Evolutionary conservation across 2,113 vertebrate genomes (phyloP).

Genomic region (Craseonycteris thonglongyai): DNA sequence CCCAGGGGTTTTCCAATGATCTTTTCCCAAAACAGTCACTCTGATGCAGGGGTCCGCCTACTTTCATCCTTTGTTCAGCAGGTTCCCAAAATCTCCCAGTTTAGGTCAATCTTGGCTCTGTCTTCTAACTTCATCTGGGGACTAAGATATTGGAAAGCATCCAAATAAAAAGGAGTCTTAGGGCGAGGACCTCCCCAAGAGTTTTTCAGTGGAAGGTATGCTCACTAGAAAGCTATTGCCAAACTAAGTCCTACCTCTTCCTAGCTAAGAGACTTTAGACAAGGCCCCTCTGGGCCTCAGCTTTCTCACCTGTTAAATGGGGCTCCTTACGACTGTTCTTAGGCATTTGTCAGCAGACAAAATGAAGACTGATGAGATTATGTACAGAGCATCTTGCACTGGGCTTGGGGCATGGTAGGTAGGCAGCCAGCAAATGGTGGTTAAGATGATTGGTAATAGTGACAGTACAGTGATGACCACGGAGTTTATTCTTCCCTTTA

Average conservation of each 20-base stretch:
- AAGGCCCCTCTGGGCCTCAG: background rate
- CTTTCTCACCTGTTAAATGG: background rate
- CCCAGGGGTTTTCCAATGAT: background rate
- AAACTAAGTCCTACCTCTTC: background rate
- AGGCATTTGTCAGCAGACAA: rapidly evolving
- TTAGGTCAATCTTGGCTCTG: background rate
- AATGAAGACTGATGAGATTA: background rate
- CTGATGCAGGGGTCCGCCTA: background rate
- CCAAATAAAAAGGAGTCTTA: background rate
- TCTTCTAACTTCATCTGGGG: background rate
- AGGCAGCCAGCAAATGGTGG: background rate
- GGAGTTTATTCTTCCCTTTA: background rate
- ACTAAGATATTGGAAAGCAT: background rate
- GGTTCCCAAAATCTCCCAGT: background rate
- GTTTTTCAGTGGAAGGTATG: background rate
- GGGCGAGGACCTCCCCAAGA: background rate
- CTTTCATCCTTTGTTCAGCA: background rate
- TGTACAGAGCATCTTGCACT: rapidly evolving
- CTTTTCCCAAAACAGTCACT: background rate
- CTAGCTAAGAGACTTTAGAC: background rate
- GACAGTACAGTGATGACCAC: background rate
- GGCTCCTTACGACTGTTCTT: background rate
- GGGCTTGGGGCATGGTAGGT: background rate
- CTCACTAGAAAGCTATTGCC: background rate
- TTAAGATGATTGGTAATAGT: background rate